These are phyloP conservation scores for Apaloderma vittatum DNA, from an alignment of 2,113 vertebrate species.

Conservation along the genomic window DNA sequence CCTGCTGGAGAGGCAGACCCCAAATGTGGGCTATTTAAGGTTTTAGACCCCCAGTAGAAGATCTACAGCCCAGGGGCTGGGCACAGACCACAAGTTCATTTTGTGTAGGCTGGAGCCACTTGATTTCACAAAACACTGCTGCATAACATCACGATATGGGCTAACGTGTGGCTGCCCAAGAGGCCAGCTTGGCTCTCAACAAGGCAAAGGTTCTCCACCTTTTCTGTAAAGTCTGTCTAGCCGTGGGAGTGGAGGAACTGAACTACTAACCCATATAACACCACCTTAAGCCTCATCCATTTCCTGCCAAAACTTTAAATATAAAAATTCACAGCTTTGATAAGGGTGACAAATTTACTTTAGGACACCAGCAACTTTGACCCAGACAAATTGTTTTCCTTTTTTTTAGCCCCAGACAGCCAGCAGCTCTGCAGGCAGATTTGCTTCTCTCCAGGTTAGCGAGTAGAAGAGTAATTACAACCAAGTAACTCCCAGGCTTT, in stretches of 20 bases:
- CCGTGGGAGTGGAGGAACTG: background rate
- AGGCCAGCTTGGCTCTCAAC: background rate
- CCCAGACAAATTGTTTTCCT: background rate
- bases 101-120: background rate
- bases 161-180: background rate
- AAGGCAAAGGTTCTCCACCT: background rate
- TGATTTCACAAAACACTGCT: background rate
- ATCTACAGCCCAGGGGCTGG: background rate
- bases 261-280: background rate
- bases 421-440: background rate
- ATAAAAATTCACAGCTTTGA: background rate
- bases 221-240: background rate
- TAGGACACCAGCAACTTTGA: background rate
- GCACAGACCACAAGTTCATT: background rate
- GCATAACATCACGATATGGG: rapidly evolving
- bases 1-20: background rate
- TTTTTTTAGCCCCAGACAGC: background rate
- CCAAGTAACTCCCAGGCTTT: background rate
- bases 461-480: background rate
- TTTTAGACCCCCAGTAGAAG: background rate
- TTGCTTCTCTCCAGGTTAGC: background rate
- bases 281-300: background rate
- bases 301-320: background rate
- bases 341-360: background rate
- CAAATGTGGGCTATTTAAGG: background rate